phyloP scores from a whole-genome alignment of 2,797 vertebrate genomes.

The Melanotaenia parkinsoni region DNA sequence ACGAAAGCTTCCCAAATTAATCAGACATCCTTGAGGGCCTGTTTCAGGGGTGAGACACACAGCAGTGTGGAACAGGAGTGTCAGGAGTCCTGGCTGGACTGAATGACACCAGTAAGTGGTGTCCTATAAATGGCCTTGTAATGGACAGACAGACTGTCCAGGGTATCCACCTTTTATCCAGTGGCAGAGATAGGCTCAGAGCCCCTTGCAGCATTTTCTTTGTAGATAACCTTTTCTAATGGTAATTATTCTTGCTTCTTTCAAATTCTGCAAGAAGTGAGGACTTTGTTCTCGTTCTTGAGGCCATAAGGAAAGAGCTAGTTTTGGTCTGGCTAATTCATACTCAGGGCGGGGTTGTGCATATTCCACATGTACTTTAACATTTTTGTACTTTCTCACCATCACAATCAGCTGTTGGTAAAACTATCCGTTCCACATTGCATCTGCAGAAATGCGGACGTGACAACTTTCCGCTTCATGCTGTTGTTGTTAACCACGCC shows the following conservation, averaged over 20 bases:
- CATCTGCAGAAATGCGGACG: too few species aligned
- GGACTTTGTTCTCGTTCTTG: too few species aligned
- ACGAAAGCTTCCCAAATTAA: conserved; percentile 32
- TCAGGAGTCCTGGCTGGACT: conserved; percentile 22
- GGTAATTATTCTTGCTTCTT: not conserved
- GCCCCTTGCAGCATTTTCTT: not conserved
- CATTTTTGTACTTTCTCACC: too few species aligned
- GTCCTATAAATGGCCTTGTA: not conserved
- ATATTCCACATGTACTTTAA: too few species aligned
- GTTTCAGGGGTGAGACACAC: conserved; percentile 34
- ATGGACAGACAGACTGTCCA: not conserved
- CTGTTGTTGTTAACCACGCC: too few species aligned
- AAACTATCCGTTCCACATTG: too few species aligned
- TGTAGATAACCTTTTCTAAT: not conserved
- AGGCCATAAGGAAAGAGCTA: too few species aligned
- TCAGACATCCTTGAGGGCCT: conserved; percentile 38
- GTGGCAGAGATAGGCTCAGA: too few species aligned
- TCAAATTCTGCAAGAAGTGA: not conserved
- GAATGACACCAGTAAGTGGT: conserved; percentile 12
- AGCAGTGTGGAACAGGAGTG: conserved; percentile 11
- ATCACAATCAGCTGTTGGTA: too few species aligned
- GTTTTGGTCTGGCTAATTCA: too few species aligned
- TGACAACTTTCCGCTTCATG: too few species aligned
- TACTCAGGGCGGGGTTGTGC: too few species aligned
- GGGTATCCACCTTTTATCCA: not conserved